phyloP scores from a whole-genome alignment of 92 coral and sea anemone genomes.

The Zoanthus sansibaricus region DNA sequence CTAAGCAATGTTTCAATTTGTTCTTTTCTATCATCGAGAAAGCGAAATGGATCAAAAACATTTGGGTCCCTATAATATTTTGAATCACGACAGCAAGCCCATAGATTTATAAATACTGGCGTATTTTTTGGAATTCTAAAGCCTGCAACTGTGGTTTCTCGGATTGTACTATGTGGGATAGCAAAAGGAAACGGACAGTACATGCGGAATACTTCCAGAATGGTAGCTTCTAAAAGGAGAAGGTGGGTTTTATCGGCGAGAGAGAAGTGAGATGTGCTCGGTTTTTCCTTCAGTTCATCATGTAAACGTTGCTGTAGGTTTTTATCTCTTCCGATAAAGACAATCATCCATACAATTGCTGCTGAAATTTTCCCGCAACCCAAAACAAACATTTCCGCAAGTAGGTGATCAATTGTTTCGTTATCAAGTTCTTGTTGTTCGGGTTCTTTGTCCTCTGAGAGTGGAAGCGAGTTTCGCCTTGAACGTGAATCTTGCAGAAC shows the following conservation, averaged over 20 bases:
- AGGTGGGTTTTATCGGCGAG: conserved; percentile 28
- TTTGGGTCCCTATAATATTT: conserved; percentile 47
- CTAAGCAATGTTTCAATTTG: conserved; percentile 18
- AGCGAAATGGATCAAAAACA: conserved; percentile 68
- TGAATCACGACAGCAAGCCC: conserved; percentile 66
- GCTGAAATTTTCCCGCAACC: conserved; percentile 28
- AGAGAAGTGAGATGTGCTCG: not conserved
- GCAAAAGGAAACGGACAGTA: conserved; percentile 62
- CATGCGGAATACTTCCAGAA: conserved; percentile 65
- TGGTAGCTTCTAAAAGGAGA: conserved; percentile 62
- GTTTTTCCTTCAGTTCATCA: not conserved
- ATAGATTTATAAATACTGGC: conserved; percentile 60
- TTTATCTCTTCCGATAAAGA: conserved; percentile 2
- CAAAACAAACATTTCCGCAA: conserved; percentile 19
- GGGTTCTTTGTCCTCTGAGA: conserved; percentile 31
- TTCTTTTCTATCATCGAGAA: conserved; percentile 34
- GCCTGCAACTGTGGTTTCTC: conserved; percentile 61
- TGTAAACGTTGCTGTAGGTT: conserved; percentile 50
- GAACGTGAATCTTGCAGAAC: conserved; percentile 32
- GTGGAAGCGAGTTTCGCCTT: conserved; percentile 45
- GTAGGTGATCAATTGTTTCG: conserved; percentile 28
- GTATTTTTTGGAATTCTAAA: conserved; percentile 67
- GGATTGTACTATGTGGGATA: conserved; percentile 64
- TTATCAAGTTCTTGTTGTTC: conserved; percentile 22
- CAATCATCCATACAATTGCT: conserved; percentile 9